Evolutionary conservation across 1,140 invertebrate species (phyloP).

Genomic region (Danaus plexippus): DNA sequence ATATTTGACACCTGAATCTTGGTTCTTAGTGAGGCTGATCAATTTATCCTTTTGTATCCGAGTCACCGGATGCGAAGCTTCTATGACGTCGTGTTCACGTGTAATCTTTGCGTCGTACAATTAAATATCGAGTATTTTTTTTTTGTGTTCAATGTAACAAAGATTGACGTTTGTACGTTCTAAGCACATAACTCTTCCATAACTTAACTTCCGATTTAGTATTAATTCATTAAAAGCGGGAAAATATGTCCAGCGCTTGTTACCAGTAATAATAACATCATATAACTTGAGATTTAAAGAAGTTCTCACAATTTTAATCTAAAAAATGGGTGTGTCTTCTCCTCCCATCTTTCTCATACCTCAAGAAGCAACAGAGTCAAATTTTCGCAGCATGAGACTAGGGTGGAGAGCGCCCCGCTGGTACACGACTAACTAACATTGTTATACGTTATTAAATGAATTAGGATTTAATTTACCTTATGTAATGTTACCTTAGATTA

Average conservation of each 20-base stretch:
- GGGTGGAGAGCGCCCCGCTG: constrained; percentile 30
- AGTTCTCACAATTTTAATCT: constrained; percentile 13
- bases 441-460: constrained; percentile 37
- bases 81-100: too few species aligned
- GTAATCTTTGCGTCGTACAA: too few species aligned
- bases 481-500: neutral
- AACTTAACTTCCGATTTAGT: too few species aligned
- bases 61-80: constrained; percentile 34
- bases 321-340: constrained; percentile 19
- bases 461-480: constrained; percentile 44
- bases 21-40: constrained; percentile 45
- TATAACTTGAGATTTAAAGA: too few species aligned
- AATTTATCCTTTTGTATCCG: constrained; percentile 42
- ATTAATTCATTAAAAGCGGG: too few species aligned
- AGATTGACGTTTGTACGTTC: too few species aligned
- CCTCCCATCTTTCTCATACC: constrained; percentile 44
- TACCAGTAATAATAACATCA: too few species aligned
- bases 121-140: too few species aligned
- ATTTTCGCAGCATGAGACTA: constrained; percentile 8
- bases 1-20: constrained; percentile 61
- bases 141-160: too few species aligned
- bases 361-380: constrained; percentile 7
- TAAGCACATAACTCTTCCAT: too few species aligned
- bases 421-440: constrained; percentile 27
- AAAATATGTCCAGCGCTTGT: too few species aligned